Base-by-base conservation (phyloP, 2,888 invertebrate genomes). In the Trachelus tabidus region DNA sequence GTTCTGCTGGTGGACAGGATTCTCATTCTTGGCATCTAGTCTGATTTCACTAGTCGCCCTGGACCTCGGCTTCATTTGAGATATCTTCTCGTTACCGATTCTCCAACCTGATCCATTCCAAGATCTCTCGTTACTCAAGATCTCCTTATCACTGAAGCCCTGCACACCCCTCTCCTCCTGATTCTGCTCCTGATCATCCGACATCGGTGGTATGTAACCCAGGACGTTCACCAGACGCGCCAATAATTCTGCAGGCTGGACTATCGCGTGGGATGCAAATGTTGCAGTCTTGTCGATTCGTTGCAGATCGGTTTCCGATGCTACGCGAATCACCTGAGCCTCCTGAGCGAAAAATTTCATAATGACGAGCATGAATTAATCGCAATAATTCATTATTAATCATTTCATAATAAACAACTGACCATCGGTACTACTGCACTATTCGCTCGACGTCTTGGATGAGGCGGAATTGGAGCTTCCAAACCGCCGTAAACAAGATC, bases 231-330 rank as follows among this genome's bases (percentile, higher is more conserved):
- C 96, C 73, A 97, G 95, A 89, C 95, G 94, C 0, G 96, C 95
- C 77, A 97, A 89, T 2, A 97, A 89, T 87, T 96, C 96, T 11
- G 95, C 95, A 11, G 96, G 96, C 86, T 96, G 95, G 0, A 96
- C 94, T 82, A 95, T 94, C 12, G 95, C 95, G 81, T 95, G 94
- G 1, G 94, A 94, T 33, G 94, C 94, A 87, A 96, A 96, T 0
- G 97, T 97, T 81, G 95, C 95, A 83, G 95, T 95, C 86, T 95
- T 95, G 89, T 97, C 96, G 82, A 97, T 96, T 71, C 95, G 94
- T 79, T 95, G 93, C 73, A 97, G 92, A 90, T 97, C 96, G 0
- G 96, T 95, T 85, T 97, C 97, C 0, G 97, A 97, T 82, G 95
- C 95, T 76, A 95, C 94, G 78, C 95, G 93, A 9, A 90, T 90